Percentiles rank a stretch among this genome's conserved stretches.
Evolutionary conservation across 1,140 invertebrate species (phyloP).

Genomic region (Dufourea novaeangliae): DNA sequence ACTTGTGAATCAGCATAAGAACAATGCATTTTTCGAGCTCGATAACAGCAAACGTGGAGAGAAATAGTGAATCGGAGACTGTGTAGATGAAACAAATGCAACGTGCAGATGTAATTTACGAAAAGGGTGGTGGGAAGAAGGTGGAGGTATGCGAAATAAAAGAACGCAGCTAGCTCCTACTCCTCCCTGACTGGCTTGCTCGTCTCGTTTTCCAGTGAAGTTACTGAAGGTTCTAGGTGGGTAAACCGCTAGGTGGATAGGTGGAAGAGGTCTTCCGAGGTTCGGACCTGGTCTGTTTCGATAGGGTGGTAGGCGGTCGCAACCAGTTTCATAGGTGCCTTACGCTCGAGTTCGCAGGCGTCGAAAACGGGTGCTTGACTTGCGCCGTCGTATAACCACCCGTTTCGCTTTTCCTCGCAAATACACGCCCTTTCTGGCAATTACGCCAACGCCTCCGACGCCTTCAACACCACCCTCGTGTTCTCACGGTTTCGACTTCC

Average conservation of each 20-base stretch:
- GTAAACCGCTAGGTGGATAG: constrained; percentile 47
- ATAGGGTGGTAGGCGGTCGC: constrained; percentile 78
- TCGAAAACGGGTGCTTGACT: constrained; percentile 64
- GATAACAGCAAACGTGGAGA: background rate
- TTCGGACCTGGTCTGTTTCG: constrained; percentile 56
- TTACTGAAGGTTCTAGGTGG: constrained; percentile 53
- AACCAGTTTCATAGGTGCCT: constrained; percentile 43
- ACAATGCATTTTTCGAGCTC: background rate
- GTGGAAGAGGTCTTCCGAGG: constrained; percentile 65
- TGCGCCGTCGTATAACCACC: constrained; percentile 57
- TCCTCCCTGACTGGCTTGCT: constrained; percentile 1
- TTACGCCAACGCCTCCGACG: constrained; percentile 46
- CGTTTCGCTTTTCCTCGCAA: constrained; percentile 59
- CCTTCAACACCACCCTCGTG: constrained; percentile 26
- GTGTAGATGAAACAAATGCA: constrained; percentile 11
- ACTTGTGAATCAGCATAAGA: background rate
- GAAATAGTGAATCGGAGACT: background rate
- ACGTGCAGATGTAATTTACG: background rate
- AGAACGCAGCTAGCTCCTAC: constrained; percentile 3
- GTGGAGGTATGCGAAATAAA: background rate
- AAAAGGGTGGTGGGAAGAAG: background rate
- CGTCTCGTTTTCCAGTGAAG: constrained; percentile 27
- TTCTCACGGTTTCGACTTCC: background rate
- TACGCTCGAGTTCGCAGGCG: constrained; percentile 72
- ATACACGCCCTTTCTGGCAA: constrained; percentile 60